Base-by-base conservation (phyloP, 2,113 vertebrate genomes). In the Oncorhynchus clarkii region DNA sequence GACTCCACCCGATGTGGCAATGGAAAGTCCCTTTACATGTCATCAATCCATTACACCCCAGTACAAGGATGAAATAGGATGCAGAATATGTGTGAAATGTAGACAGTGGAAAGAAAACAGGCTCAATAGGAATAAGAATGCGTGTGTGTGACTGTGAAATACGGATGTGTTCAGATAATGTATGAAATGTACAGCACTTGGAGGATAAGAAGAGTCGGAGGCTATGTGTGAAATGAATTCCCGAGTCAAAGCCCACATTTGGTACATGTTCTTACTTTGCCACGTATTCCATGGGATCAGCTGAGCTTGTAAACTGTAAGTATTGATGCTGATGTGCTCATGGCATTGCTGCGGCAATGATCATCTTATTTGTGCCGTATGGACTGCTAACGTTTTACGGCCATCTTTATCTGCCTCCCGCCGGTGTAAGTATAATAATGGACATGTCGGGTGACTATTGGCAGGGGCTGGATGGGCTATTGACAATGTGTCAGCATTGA, bases 401-500 rank as follows among this genome's bases (percentile, higher is more conserved):
- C 51, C 64, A 45, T 84, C 83, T 81, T 57, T 71, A 70, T 83
- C 78, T 84, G 86, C 86, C 83, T 78, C 85, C 79, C 12, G 76
- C 67, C 73, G 64, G 26, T 26, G 80, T 73, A 80, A 82, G 75
- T 80, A 76, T 77, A 86, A 86, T 90, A 90, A 93, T 92, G 86
- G 91, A 89, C 87, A 82, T 84, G 83, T 87, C 83, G 87, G 84
- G 85, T 83, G 65, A 72, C 72, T 93, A 91, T 92, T 86, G 92
- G 89, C 90, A 91, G 90, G 71, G 76, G 82, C 75, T 74, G 78
- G 82, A 82, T 67, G 78, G 80, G 70, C 73, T 86, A 93, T 93
- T 91, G 91, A 91, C 87, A 78, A 90, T 45, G 88, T 91, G 92
- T 91, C 92, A 90, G 72, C 83, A 88, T 89, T 90, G 90, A 92